Evolutionary conservation across 2,797 vertebrate genomes (phyloP), one percentile per base, ranked within the genome.

Genomic region (Halcyon smyrnensis): DNA sequence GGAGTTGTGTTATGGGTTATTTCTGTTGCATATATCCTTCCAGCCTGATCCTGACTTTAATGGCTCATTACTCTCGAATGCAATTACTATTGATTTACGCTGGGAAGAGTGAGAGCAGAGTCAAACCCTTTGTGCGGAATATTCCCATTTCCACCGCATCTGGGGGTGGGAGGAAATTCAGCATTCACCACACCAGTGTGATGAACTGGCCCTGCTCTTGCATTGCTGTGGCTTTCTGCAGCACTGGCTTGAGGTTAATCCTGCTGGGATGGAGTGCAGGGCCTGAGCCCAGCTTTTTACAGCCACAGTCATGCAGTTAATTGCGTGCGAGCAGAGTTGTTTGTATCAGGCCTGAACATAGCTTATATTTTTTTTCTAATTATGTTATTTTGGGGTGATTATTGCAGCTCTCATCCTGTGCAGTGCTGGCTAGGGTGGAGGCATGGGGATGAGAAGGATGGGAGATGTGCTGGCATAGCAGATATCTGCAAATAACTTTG

Each of bases 161-260:
- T 17, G 15, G 19, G 46, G 13, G 14, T 13, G 6, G 25, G 15
- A 15, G n/a, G 4, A 15, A 80, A 41, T 7, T 43, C 21, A 6
- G 19, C 0, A 1, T 32, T 57, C 0, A 0, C 9, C 8, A 24
- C 30, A 54, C 24, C 13, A 1, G 7, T 32, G 70, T 0, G 2
- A 41, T 13, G 27, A 20, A 2, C n/a, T 21, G 39, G 39, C 20
- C 30, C 34, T 7, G 28, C 24, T 21, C 20, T 8, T 45, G 41
- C 13, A 8, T 25, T 28, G 14, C 48, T 28, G 1, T 7, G 28
- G 62, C 46, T 67, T 53, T 46, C 62, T 39, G 19, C 46, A 32
- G 51, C 4, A 1, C 18, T 8, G 41, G 46, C 25, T 54, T 3
- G 1, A 24, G 27, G 20, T 28, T 18, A 17, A 34, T 12, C 59